A percentile compares a stretch with the other conserved stretches of the same genome.
Conservation (phyloP, 2,888 invertebrate genomes). For the Nemapogon koenigi region DNA sequence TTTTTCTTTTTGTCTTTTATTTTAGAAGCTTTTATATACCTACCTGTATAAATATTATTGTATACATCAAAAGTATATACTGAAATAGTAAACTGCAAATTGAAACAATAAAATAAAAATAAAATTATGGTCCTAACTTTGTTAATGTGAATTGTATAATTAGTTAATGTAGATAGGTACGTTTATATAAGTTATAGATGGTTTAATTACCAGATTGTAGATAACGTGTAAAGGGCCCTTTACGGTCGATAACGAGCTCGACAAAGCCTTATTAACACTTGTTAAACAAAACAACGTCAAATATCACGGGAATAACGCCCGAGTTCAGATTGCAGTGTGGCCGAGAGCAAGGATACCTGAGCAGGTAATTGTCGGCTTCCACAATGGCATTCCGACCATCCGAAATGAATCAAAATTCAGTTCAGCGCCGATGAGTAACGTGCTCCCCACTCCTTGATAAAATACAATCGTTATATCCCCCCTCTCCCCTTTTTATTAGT, state of each 20-base stretch:
- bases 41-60: too few relatives aligned
- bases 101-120: too few relatives aligned
- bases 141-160: too few relatives aligned
- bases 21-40: too few relatives aligned
- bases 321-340: neutral
- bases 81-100: too few relatives aligned
- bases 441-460: conserved; percentile 36
- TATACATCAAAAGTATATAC: too few relatives aligned
- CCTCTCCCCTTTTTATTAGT: conserved; percentile 43
- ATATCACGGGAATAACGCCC: conserved; percentile 31
- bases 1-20: too few relatives aligned
- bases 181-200: too few relatives aligned
- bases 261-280: conserved; percentile 23
- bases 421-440: conserved; percentile 35
- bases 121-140: too few relatives aligned
- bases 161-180: too few relatives aligned
- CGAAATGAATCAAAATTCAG: conserved; percentile 59
- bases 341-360: conserved; percentile 22
- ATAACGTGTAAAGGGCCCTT: too few relatives aligned
- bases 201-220: too few relatives aligned
- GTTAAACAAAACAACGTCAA: conserved; percentile 40
- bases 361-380: conserved; percentile 44
- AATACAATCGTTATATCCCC: conserved; percentile 50
- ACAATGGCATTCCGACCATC: conserved; percentile 59
- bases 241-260: conserved; percentile 19